A percentile compares a stretch with the other conserved stretches of the same genome.
phyloP scores from a whole-genome alignment of 2,888 invertebrate genomes.

The Shargacucullia verbasci region DNA sequence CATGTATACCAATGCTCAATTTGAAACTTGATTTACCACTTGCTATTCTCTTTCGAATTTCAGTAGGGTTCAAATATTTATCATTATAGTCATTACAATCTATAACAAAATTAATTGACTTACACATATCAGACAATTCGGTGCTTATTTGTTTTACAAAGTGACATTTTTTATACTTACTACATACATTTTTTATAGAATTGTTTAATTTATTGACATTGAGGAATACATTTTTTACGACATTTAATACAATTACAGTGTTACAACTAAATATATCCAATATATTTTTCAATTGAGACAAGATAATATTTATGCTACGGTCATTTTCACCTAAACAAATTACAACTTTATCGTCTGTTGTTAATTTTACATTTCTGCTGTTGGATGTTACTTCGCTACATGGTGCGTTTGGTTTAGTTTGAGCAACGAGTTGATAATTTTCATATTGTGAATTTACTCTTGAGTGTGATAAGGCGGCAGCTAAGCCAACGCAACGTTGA shows the following conservation, averaged over 20 bases:
- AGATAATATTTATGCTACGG: not conserved
- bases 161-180: too few relatives aligned
- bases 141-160: constrained; percentile 1
- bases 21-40: constrained; percentile 13
- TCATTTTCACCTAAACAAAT: constrained; percentile 15
- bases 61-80: constrained; percentile 3
- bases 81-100: constrained; percentile 9
- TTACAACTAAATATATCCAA: constrained; percentile 1
- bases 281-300: constrained; percentile 13
- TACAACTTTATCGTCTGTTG: constrained; percentile 8
- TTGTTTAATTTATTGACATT: too few relatives aligned
- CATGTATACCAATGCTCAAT: not conserved
- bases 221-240: not conserved
- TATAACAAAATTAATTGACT: constrained; percentile 6
- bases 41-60: constrained; percentile 4
- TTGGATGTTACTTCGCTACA: constrained; percentile 1
- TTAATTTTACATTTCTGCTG: constrained; percentile 5
- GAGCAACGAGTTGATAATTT: constrained; percentile 5
- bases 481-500: constrained; percentile 10
- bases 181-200: too few relatives aligned
- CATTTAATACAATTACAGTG: constrained; percentile 10
- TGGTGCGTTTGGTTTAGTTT: constrained; percentile 13
- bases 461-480: constrained; percentile 1
- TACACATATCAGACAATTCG: constrained; percentile 1
- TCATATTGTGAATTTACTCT: constrained; percentile 4